These are phyloP conservation scores for Corynorhinus townsendii DNA, from an alignment of 2,113 vertebrate genomes.

Conservation along the genomic window DNA sequence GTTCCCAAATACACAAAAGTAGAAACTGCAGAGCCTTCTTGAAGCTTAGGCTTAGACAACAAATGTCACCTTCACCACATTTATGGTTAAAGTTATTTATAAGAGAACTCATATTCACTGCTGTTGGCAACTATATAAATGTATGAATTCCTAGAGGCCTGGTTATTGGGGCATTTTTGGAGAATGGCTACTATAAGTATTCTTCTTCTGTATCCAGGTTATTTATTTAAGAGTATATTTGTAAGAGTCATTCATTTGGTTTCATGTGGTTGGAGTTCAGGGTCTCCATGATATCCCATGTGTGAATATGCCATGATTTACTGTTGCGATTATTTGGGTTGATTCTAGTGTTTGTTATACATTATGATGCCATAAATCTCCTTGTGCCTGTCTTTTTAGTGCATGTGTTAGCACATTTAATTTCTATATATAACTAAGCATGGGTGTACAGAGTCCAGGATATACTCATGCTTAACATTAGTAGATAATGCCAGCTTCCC, in stretches of 20 bases:
- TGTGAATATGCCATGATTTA: not conserved
- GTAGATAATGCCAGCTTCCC: not conserved
- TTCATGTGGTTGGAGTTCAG: not conserved
- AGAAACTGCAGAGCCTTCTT: not conserved
- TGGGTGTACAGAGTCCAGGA: not conserved
- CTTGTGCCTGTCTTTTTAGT: not conserved
- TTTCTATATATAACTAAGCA: not conserved
- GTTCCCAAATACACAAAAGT: not conserved
- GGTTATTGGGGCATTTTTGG: not conserved
- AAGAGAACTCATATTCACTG: not conserved
- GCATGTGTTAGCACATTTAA: not conserved
- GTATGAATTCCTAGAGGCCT: not conserved
- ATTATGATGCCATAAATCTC: not conserved
- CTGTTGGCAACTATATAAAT: not conserved
- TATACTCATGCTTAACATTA: not conserved
- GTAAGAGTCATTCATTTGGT: not conserved
- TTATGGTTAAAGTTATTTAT: not conserved
- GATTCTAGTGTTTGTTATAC: not conserved
- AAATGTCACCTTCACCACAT: not conserved
- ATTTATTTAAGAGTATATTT: not conserved
- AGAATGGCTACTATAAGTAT: not conserved
- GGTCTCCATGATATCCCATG: not conserved
- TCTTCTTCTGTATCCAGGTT: not conserved
- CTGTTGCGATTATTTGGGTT: not conserved
- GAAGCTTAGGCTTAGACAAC: not conserved